Evolutionary conservation across 2,888 invertebrate species (phyloP).

Genomic region (Agrochola lychnidis): DNA sequence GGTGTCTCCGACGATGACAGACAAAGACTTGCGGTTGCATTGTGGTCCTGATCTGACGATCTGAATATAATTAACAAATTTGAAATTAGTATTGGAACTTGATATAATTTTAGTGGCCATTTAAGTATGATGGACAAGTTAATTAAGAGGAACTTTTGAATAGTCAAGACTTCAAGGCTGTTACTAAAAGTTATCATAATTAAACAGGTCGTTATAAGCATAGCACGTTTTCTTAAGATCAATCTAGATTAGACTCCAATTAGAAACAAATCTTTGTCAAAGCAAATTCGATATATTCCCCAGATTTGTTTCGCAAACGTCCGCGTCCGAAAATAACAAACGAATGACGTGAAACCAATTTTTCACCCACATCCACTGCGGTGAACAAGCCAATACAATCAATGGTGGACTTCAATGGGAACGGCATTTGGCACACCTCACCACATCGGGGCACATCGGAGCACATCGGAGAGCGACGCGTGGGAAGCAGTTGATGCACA

Average conservation of each 20-base stretch:
- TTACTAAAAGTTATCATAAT: neutral
- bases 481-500: conserved; percentile 49
- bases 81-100: conserved; percentile 20
- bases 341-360: conserved; percentile 35
- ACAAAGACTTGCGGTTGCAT: conserved; percentile 48
- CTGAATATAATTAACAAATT: conserved; percentile 10
- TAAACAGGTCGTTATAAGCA: neutral
- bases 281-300: neutral
- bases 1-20: conserved; percentile 27
- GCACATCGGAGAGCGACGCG: conserved; percentile 41
- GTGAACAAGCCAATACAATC: conserved; percentile 35
- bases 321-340: neutral
- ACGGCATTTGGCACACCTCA: conserved; percentile 55
- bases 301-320: neutral
- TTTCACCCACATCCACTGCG: conserved; percentile 28
- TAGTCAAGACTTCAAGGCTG: neutral
- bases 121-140: neutral
- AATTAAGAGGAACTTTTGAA: neutral
- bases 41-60: conserved; percentile 30
- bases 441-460: conserved; percentile 20
- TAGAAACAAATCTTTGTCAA: neutral
- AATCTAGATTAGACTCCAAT: neutral
- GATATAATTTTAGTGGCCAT: neutral
- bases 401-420: conserved; percentile 44
- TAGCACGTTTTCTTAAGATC: neutral